Conservation (phyloP, 2,113 vertebrate genomes). For the Sus scrofa region T2T-Sscrofa CM000830.6:109344001-109344500, state of each 20-base stretch:
- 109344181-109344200: constrained; percentile 42
- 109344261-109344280: background rate
- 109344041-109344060: constrained; percentile 1
- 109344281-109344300: background rate
- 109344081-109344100: constrained; percentile 52
- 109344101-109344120: constrained; percentile 56
- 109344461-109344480: constrained; percentile 25
- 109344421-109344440: background rate
- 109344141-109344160: constrained; percentile 45
- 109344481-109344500: background rate
- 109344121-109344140: constrained; percentile 34
- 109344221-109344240: background rate
- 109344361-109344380: constrained; percentile 6
- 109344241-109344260: constrained; percentile 18
- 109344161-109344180: constrained; percentile 34
- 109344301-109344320: background rate
- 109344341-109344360: background rate
- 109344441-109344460: constrained; percentile 31
- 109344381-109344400: background rate
- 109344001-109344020: background rate
- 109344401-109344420: constrained; percentile 9
- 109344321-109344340: background rate
- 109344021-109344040: background rate
- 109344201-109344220: constrained; percentile 60
- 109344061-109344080: constrained; percentile 40